Evolutionary conservation across 2,797 vertebrate species (phyloP).

Genomic region (Momotus momota): DNA sequence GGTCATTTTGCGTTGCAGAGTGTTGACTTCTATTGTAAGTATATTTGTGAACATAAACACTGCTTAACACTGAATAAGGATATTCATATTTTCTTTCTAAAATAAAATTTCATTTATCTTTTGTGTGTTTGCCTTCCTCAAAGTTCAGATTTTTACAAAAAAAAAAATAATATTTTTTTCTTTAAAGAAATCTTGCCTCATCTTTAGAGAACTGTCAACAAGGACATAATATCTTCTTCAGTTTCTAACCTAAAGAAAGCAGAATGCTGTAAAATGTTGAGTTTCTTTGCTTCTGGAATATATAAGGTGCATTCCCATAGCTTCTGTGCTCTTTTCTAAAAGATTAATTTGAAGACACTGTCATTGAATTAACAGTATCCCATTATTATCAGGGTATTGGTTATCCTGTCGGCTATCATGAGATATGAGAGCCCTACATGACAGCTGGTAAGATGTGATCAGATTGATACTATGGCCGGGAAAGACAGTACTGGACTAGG

Average conservation of each 20-base stretch:
- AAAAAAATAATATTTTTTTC: background rate
- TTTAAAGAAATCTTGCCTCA: background rate
- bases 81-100: background rate
- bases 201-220: background rate
- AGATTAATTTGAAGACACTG: conserved; percentile 5
- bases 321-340: background rate
- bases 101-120: background rate
- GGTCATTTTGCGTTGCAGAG: background rate
- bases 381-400: conserved; percentile 33
- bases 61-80: background rate
- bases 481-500: background rate
- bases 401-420: conserved; percentile 47
- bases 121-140: background rate
- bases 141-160: background rate
- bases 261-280: background rate
- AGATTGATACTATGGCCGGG: conserved; percentile 2
- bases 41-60: background rate
- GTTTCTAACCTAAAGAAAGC: background rate
- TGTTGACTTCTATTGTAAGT: background rate
- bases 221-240: background rate
- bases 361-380: conserved; percentile 23
- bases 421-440: conserved; percentile 36
- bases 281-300: background rate
- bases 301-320: background rate
- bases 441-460: conserved; percentile 14